Percentiles rank a stretch among this genome's conserved stretches.
phyloP scores from a whole-genome alignment of 1,140 invertebrate genomes.

The Bombus breviceps region DNA sequence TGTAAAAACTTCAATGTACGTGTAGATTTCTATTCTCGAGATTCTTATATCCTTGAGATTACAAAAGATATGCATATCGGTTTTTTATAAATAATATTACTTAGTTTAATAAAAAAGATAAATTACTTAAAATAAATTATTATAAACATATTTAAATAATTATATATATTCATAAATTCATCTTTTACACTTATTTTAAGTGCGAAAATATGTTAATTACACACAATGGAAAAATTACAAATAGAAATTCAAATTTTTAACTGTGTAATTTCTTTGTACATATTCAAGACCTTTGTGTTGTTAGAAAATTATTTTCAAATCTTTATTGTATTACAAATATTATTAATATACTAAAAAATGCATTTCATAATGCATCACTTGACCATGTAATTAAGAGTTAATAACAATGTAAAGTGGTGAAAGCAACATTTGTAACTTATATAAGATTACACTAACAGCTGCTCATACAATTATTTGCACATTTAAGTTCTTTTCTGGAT shows the following conservation, averaged over 20 bases:
- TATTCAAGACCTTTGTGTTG: constrained; percentile 12
- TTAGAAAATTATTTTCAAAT: constrained; percentile 28
- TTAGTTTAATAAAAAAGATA: constrained; percentile 8
- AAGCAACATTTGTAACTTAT: constrained; percentile 3
- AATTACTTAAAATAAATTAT: constrained; percentile 33
- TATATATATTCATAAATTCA: constrained; percentile 1
- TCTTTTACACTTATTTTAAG: not conserved
- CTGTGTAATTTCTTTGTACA: constrained; percentile 24
- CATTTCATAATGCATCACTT: constrained; percentile 20
- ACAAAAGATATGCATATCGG: constrained; percentile 27
- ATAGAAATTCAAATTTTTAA: constrained; percentile 28
- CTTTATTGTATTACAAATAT: constrained; percentile 34
- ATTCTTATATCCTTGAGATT: constrained; percentile 12
- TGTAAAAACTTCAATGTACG: constrained; percentile 14
- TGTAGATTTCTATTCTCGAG: not conserved
- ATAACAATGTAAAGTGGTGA: constrained; percentile 13
- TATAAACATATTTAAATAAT: constrained; percentile 41
- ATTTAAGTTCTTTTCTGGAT: not conserved
- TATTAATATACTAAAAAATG: not conserved
- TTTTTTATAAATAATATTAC: constrained; percentile 23
- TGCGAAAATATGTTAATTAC: constrained; percentile 14
- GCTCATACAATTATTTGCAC: constrained; percentile 9
- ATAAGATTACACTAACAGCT: constrained; percentile 28
- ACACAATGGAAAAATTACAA: constrained; percentile 23
- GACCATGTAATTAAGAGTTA: not conserved